Conservation (phyloP, 2,888 invertebrate species). For the Diloba caeruleocephala region DNA sequence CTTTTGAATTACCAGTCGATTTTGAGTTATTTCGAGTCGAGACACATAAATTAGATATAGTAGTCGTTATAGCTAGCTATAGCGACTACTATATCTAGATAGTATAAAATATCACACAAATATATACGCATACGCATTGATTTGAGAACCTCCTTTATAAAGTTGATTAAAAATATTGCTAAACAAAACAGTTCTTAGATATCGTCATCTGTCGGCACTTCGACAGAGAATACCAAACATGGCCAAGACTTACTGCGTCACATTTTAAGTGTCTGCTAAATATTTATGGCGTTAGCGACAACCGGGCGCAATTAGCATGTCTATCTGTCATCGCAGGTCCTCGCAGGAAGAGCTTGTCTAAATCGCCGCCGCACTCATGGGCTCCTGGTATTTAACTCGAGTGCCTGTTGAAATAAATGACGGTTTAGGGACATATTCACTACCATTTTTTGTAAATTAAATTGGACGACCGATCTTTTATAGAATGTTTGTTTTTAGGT, state of each 20-base stretch:
- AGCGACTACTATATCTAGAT: no score
- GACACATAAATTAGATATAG: no score
- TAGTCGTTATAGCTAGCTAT: no score
- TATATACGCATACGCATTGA: no score
- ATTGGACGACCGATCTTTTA: slow-evolving; percentile 38
- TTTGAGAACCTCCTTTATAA: no score
- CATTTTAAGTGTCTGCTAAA: slow-evolving; percentile 52
- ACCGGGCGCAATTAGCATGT: slow-evolving; percentile 60
- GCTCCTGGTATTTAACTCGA: slow-evolving; percentile 52
- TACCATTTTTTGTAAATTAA: slow-evolving; percentile 44
- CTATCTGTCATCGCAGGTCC: slow-evolving; percentile 54
- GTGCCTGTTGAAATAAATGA: slow-evolving; percentile 51
- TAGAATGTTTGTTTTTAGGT: slow-evolving; percentile 31
- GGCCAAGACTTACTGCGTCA: slow-evolving; percentile 37
- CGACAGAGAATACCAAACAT: slow-evolving; percentile 21
- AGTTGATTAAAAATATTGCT: neutral
- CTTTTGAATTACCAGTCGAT: no score
- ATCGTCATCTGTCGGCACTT: slow-evolving; percentile 29
- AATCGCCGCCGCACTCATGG: slow-evolving; percentile 38
- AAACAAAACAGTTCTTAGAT: slow-evolving; percentile 18
- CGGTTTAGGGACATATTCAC: slow-evolving; percentile 44
- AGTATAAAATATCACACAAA: no score
- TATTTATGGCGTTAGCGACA: slow-evolving; percentile 57
- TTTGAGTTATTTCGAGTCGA: no score
- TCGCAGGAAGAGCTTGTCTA: slow-evolving; percentile 47